phyloP scores from a whole-genome alignment of 2,888 invertebrate species.

The Schizotus pectinicornis region DNA sequence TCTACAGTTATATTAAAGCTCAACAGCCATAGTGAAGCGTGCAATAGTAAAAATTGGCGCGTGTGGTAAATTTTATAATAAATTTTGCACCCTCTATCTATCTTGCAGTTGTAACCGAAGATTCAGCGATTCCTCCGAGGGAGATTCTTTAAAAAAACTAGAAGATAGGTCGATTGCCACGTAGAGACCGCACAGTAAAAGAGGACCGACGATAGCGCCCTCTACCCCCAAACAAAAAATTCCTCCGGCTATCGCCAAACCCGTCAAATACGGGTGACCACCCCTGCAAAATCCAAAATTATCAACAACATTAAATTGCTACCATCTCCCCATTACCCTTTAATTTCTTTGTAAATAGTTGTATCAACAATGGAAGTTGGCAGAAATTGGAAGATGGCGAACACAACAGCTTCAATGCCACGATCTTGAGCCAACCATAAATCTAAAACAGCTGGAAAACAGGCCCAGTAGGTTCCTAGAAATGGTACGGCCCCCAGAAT shows the following conservation, averaged over 20 bases:
- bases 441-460: slow-evolving; percentile 92
- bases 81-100: not conserved
- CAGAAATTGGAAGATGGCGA: slow-evolving; percentile 85
- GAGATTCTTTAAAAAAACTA: slow-evolving; percentile 70
- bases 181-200: slow-evolving; percentile 92
- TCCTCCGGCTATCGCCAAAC: slow-evolving; percentile 96
- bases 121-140: slow-evolving; percentile 63
- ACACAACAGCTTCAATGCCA: slow-evolving; percentile 78
- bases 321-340: slow-evolving; percentile 71
- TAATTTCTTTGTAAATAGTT: slow-evolving; percentile 96
- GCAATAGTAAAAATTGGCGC: not conserved
- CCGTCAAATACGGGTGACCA: slow-evolving; percentile 96
- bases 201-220: slow-evolving; percentile 96
- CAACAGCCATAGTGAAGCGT: not conserved
- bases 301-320: slow-evolving; percentile 9
- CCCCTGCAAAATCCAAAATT: slow-evolving; percentile 48
- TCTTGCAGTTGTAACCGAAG: slow-evolving; percentile 34
- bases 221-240: slow-evolving; percentile 96
- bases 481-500: slow-evolving; percentile 95
- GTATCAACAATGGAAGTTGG: slow-evolving; percentile 94
- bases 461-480: slow-evolving; percentile 94
- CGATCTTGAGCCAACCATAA: slow-evolving; percentile 92
- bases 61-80: too few species aligned
- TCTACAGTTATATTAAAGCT: not conserved
- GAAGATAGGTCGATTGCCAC: slow-evolving; percentile 88